Conservation (phyloP, 30 jellyfish, hydroid and myxozoan genomes). For the Turritopsis dohrnii region DNA sequence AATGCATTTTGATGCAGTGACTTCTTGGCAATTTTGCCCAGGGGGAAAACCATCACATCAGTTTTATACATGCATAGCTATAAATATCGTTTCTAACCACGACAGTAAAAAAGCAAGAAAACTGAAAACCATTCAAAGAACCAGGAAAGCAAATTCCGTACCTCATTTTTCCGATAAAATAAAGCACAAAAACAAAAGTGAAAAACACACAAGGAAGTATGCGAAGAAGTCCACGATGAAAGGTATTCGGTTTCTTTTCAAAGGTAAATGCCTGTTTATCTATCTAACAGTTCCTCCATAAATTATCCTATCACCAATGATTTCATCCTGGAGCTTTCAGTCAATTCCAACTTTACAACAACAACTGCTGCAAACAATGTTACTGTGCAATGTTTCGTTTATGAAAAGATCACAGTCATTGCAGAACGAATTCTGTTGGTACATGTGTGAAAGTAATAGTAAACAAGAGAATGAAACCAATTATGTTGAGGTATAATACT, state of each 20-base stretch:
- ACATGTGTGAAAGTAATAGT: slow-evolving; percentile 55
- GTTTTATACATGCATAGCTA: too few relatives aligned
- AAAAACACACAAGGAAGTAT: background rate
- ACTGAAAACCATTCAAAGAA: too few relatives aligned
- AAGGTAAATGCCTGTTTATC: background rate
- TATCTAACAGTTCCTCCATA: background rate
- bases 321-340: background rate
- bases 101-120: too few relatives aligned
- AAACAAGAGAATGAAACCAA: background rate
- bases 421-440: slow-evolving; percentile 60
- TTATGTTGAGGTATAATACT: background rate
- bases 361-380: slow-evolving; percentile 79
- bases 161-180: too few relatives aligned
- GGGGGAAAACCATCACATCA: too few relatives aligned
- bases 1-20: too few relatives aligned
- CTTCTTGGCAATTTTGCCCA: too few relatives aligned
- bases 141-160: too few relatives aligned
- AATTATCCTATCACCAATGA: background rate
- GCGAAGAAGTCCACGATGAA: background rate
- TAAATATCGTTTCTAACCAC: too few relatives aligned
- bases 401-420: slow-evolving; percentile 79
- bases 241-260: background rate
- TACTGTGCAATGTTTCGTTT: slow-evolving; percentile 78
- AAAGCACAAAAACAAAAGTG: background rate
- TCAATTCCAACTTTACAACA: background rate